phyloP scores from a whole-genome alignment of 35 echinoderm and acorn worm species.

The Eucidaris tribuloides region DNA sequence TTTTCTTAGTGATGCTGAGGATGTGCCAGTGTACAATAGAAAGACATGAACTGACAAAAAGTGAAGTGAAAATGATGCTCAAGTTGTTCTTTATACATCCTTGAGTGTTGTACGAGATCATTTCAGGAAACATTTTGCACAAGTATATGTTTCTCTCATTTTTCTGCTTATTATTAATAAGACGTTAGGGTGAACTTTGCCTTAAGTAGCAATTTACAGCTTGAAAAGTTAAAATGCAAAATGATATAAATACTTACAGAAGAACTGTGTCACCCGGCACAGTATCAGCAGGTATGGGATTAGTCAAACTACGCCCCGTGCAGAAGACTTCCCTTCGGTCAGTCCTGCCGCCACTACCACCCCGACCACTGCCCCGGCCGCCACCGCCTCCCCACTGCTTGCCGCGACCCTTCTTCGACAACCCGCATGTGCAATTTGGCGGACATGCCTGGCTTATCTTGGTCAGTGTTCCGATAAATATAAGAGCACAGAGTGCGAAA shows the following conservation, averaged over 20 bases:
- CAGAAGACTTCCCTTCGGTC: not conserved
- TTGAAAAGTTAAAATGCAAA: too few species aligned
- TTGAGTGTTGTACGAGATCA: too few species aligned
- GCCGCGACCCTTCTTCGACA: not conserved
- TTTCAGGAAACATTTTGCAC: too few species aligned
- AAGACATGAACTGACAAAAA: too few species aligned
- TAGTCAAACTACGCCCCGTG: not conserved
- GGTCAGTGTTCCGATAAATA: not conserved
- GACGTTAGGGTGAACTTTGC: too few species aligned
- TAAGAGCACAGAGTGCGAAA: not conserved
- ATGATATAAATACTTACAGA: not conserved
- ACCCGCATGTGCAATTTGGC: not conserved
- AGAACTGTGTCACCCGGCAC: not conserved
- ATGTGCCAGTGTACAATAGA: too few species aligned
- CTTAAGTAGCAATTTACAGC: too few species aligned
- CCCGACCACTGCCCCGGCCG: not conserved
- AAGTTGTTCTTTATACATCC: too few species aligned
- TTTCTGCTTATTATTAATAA: too few species aligned
- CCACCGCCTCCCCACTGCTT: not conserved
- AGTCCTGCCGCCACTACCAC: not conserved
- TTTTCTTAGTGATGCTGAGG: too few species aligned
- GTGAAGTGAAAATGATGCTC: too few species aligned
- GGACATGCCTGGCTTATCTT: conserved; percentile 1
- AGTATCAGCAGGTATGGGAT: not conserved
- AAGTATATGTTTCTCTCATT: too few species aligned